Percentiles rank a stretch among this genome's conserved stretches.
Conservation (phyloP, 2,888 invertebrate genomes). For the Orthosia gracilis region DNA sequence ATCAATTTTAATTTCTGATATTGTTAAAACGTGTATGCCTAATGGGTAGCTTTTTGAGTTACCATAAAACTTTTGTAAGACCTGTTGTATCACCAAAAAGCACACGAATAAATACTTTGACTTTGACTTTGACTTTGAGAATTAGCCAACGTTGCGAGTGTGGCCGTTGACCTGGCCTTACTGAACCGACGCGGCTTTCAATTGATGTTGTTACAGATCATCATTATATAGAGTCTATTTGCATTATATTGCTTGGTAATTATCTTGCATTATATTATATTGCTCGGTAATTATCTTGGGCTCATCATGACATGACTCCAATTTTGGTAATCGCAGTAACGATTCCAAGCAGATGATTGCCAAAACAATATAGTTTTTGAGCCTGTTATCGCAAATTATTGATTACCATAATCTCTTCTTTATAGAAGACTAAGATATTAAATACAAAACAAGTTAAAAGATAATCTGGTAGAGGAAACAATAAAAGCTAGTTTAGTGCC, state of each 20-base stretch:
- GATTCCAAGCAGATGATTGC: neutral
- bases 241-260: conserved; percentile 20
- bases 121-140: too few relatives aligned
- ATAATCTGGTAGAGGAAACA: conserved; percentile 45
- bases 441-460: conserved; percentile 17
- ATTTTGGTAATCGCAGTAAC: conserved; percentile 18
- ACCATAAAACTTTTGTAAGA: too few relatives aligned
- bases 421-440: neutral
- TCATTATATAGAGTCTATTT: conserved; percentile 29
- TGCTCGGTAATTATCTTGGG: conserved; percentile 20
- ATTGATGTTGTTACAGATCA: conserved; percentile 34
- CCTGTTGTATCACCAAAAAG: too few relatives aligned
- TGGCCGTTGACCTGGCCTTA: conserved; percentile 62
- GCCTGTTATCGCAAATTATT: neutral
- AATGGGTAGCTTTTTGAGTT: too few relatives aligned
- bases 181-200: conserved; percentile 45
- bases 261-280: too few relatives aligned
- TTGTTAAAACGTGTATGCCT: too few relatives aligned
- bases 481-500: conserved; percentile 41
- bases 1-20: too few relatives aligned
- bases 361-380: conserved; percentile 9
- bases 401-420: neutral
- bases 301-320: conserved; percentile 35
- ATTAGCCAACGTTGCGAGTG: conserved; percentile 61
- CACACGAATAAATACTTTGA: too few relatives aligned